Percentiles rank a stretch among this genome's conserved stretches.
Evolutionary conservation across 2,888 invertebrate species (phyloP).

Genomic region (Drosophila basisetae): DNA sequence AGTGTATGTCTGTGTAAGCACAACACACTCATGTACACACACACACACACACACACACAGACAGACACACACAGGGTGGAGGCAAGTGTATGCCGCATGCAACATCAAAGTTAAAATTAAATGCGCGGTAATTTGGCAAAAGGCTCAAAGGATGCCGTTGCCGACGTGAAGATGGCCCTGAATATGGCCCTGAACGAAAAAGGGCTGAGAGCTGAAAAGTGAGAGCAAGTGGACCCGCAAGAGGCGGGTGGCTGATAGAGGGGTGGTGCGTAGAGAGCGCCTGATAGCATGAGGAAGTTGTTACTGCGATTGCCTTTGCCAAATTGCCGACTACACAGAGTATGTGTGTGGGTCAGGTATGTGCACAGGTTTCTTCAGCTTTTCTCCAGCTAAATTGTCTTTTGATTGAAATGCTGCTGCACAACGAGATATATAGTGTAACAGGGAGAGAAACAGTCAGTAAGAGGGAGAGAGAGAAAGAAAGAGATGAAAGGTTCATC

Average conservation of each 20-base stretch:
- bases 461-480: not conserved
- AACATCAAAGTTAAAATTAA: constrained; percentile 84
- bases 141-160: constrained; percentile 83
- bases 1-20: constrained; percentile 18
- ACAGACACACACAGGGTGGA: constrained; percentile 58
- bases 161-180: constrained; percentile 63
- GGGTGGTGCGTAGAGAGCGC: not conserved
- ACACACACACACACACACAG: constrained; percentile 20
- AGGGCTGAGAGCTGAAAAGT: constrained; percentile 3
- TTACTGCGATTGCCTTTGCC: constrained; percentile 58
- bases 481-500: not conserved
- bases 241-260: constrained; percentile 2
- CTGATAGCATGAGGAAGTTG: constrained; percentile 40
- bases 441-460: not conserved
- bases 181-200: constrained; percentile 37
- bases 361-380: constrained; percentile 54
- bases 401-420: constrained; percentile 74
- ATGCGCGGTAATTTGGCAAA: constrained; percentile 84
- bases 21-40: constrained; percentile 16
- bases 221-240: not conserved
- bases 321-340: constrained; percentile 62
- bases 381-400: constrained; percentile 65
- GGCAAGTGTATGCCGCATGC: constrained; percentile 82
- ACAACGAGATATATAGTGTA: not conserved
- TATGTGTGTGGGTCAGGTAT: constrained; percentile 31